Evolutionary conservation across 1,140 invertebrate species (phyloP).

Genomic region (Drosophila bocki): DNA sequence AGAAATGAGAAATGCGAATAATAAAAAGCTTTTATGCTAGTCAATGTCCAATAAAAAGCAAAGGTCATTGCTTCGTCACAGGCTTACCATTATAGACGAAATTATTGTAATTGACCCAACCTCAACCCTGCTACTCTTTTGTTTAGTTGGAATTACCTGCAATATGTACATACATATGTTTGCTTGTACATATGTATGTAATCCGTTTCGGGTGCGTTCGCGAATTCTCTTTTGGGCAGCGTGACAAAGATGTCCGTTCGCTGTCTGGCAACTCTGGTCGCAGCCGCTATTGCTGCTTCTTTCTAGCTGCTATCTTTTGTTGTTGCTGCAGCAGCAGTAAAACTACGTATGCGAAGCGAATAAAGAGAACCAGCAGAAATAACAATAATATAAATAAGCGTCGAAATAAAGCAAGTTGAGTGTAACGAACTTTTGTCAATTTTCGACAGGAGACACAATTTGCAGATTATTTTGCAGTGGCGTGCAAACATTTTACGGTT

Average conservation of each 20-base stretch:
- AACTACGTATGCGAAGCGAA: conserved; percentile 64
- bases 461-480: conserved; percentile 40
- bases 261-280: conserved; percentile 61
- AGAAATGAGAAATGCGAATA: conserved; percentile 17
- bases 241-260: conserved; percentile 45
- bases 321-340: conserved; percentile 53
- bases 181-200: conserved; percentile 4
- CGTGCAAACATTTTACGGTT: conserved; percentile 43
- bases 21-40: conserved; percentile 18
- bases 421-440: conserved; percentile 53
- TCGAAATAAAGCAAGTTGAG: conserved; percentile 49
- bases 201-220: conserved; percentile 42
- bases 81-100: neutral
- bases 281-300: conserved; percentile 34
- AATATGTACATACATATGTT: neutral
- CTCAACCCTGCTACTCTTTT: conserved; percentile 1
- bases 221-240: conserved; percentile 56
- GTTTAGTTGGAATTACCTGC: conserved; percentile 20
- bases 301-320: conserved; percentile 46
- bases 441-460: conserved; percentile 28
- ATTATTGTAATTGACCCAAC: conserved; percentile 10
- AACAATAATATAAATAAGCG: conserved; percentile 58
- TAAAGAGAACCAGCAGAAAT: conserved; percentile 44
- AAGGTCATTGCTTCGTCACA: conserved; percentile 31
- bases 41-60: conserved; percentile 14